phyloP scores from a whole-genome alignment of 2,888 invertebrate species.

The Aphidoletes aphidimyza region DNA sequence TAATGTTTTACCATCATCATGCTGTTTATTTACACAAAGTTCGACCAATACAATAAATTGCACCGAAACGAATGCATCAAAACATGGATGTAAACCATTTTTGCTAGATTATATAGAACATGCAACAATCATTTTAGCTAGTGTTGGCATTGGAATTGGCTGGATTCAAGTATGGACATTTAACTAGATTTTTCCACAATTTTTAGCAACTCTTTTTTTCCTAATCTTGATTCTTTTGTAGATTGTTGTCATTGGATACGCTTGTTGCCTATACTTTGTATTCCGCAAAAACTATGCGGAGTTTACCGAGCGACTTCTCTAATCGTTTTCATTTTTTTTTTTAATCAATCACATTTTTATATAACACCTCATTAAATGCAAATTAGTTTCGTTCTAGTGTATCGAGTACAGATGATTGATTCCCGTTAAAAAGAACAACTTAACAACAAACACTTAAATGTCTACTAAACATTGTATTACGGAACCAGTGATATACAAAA shows the following conservation, averaged over 20 bases:
- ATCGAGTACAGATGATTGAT: no score
- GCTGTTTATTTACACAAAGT: not conserved
- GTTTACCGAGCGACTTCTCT: not conserved
- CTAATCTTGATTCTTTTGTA: not conserved
- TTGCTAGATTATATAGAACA: not conserved
- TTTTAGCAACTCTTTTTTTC: not conserved
- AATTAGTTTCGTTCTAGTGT: no score
- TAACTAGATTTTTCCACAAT: not conserved
- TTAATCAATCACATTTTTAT: not conserved
- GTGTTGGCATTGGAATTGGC: not conserved
- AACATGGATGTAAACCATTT: not conserved
- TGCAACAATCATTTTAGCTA: not conserved
- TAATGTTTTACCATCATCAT: not conserved
- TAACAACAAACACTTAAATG: no score
- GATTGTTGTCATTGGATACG: not conserved
- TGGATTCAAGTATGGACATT: not conserved
- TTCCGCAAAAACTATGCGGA: not conserved
- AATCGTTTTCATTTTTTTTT: not conserved
- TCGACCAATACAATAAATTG: not conserved
- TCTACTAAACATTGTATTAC: no score
- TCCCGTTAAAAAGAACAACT: no score
- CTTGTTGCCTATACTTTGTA: not conserved
- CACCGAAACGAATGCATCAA: not conserved
- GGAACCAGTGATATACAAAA: no score
- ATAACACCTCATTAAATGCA: no score